phyloP scores from a whole-genome alignment of 2,113 vertebrate genomes.

The Illadopsis cleaveri region DNA sequence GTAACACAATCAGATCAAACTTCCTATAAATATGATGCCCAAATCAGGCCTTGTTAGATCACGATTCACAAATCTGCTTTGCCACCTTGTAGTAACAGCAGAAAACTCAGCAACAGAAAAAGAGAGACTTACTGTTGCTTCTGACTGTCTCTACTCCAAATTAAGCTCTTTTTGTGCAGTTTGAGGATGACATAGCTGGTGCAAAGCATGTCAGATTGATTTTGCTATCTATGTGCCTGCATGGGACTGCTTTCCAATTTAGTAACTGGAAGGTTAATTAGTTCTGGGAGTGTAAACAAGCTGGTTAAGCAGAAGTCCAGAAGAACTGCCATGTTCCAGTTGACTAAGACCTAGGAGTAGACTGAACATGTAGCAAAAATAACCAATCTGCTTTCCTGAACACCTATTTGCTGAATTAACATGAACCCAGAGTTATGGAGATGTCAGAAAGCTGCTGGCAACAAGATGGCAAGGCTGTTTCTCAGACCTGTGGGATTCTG shows the following conservation, averaged over 20 bases:
- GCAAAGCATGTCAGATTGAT: not conserved
- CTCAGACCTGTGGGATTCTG: not conserved
- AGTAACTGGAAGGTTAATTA: not conserved
- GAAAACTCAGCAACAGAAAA: not conserved
- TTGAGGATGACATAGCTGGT: not conserved
- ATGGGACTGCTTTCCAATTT: not conserved
- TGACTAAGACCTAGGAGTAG: not conserved
- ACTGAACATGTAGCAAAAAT: not conserved
- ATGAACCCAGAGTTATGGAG: not conserved
- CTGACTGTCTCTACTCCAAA: not conserved
- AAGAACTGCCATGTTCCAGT: not conserved
- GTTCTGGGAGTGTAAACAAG: not conserved
- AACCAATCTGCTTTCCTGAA: not conserved
- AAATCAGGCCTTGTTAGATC: not conserved
- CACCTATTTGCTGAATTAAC: not conserved
- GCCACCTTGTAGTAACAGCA: not conserved
- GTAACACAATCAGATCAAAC: not conserved
- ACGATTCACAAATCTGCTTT: not conserved
- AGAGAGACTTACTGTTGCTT: not conserved
- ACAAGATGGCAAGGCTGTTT: not conserved
- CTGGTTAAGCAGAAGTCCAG: not conserved
- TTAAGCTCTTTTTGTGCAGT: not conserved
- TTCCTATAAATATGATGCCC: not conserved
- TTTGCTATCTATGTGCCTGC: not conserved
- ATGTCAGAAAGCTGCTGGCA: not conserved